These are phyloP conservation scores for Percina caprodes DNA, from an alignment of 2,113 vertebrate species.

Conservation along the genomic window DNA sequence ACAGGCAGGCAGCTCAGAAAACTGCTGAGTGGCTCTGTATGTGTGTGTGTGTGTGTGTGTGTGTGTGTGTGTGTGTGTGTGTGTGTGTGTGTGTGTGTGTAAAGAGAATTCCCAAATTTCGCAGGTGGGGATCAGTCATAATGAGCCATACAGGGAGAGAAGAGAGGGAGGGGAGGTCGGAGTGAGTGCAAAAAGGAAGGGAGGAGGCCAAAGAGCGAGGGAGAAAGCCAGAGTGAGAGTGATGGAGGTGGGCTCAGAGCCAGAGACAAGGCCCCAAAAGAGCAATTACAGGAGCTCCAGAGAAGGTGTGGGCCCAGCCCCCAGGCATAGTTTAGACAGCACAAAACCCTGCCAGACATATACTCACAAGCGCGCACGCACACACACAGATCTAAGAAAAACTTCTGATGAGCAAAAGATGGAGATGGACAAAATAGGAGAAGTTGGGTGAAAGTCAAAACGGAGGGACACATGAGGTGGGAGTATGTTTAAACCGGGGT, in stretches of 20 bases:
- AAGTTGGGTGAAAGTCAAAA: slow-evolving; percentile 33
- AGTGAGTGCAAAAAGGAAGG: slow-evolving; percentile 35
- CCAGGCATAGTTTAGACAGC: slow-evolving; percentile 67
- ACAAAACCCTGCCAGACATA: slow-evolving; percentile 60
- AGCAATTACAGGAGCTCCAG: slow-evolving; percentile 79
- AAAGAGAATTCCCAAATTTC: slow-evolving; percentile 65
- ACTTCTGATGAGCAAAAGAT: slow-evolving; percentile 20
- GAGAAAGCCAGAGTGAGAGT: slow-evolving; percentile 58
- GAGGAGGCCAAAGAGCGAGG: slow-evolving; percentile 49
- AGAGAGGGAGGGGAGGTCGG: slow-evolving; percentile 12
- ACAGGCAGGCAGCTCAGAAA: slow-evolving; percentile 72
- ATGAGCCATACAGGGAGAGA: slow-evolving; percentile 72
- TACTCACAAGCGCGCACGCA: slow-evolving; percentile 24
- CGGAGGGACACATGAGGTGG: slow-evolving; percentile 2
- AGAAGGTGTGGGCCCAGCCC: slow-evolving; percentile 74
- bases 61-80: slow-evolving; percentile 19
- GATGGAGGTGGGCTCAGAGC: slow-evolving; percentile 67
- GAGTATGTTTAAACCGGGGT: slow-evolving; percentile 32
- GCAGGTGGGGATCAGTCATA: slow-evolving; percentile 79
- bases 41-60: slow-evolving; percentile 27
- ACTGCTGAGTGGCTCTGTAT: slow-evolving; percentile 70
- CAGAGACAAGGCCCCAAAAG: slow-evolving; percentile 77
- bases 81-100: slow-evolving; percentile 18
- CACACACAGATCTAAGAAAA: slow-evolving; percentile 19
- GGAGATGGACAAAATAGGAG: slow-evolving; percentile 19